phyloP scores from a whole-genome alignment of 2,888 invertebrate genomes.

The Chironomus tentans region DNA sequence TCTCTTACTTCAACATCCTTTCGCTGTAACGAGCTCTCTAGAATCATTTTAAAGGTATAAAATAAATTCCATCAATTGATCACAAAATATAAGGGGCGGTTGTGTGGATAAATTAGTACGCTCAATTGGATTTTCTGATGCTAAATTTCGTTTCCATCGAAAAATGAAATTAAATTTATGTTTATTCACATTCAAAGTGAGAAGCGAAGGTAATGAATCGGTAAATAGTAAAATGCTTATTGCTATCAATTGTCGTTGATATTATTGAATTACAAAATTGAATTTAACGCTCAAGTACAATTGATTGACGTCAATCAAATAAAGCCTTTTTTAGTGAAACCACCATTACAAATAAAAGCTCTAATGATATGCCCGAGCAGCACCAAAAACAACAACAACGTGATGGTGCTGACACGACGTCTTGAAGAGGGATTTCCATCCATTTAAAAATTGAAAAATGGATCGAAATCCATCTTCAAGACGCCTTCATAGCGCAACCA shows the following conservation, averaged over 20 bases:
- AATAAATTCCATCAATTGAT: too few species aligned
- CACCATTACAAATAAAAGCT: neutral
- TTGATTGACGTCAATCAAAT: constrained; percentile 13
- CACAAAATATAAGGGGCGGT: too few species aligned
- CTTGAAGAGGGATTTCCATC: too few species aligned
- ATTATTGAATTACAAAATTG: constrained; percentile 8
- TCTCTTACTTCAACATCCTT: neutral
- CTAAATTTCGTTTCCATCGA: neutral
- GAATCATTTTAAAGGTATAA: too few species aligned
- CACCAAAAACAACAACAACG: too few species aligned
- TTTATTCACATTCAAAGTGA: neutral
- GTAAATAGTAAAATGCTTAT: constrained; percentile 10
- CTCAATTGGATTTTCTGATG: constrained; percentile 15
- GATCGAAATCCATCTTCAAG: too few species aligned
- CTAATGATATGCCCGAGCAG: neutral
- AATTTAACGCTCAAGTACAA: constrained; percentile 12
- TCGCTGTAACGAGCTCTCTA: neutral
- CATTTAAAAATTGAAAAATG: too few species aligned
- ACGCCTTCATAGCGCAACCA: too few species aligned
- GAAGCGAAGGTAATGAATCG: constrained; percentile 9
- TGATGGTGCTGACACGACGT: too few species aligned
- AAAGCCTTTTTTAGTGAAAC: neutral
- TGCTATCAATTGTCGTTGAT: neutral
- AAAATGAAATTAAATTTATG: neutral
- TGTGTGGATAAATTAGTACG: constrained; percentile 9